Evolutionary conservation across 2,888 invertebrate species (phyloP), one percentile per base, ranked within the genome.

Genomic region (Emesis russula): DNA sequence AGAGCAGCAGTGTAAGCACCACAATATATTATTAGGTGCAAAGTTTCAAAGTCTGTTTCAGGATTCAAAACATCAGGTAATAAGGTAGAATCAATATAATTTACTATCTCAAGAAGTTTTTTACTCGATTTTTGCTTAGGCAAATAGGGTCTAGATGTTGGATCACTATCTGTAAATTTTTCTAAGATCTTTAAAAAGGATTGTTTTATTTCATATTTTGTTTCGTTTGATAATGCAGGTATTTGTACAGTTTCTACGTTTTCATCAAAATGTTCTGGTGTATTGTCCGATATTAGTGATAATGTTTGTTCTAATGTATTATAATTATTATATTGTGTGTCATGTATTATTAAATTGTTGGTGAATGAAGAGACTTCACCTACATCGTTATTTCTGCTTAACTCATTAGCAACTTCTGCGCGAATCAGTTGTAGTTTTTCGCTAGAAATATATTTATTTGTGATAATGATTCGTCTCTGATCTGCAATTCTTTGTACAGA

Each of bases 41-140:
- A n/a, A n/a, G 73, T 66, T 1, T 36, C 11, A 78, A 81, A 87
- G n/a, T 76, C 71, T 4, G 77, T 81, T 25, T 84, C 58, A 41
- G 18, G 25, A 18, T 25, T 75, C 1, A 81, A 48, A 3, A 58
- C 15, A 15, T 81, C 36, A 15, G 81, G 81, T 3, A 87, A 9
- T 15, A 87, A 70, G 36, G 31, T 38, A 33, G 31, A 78, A 81
- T 87, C 78, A 6, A 84, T 73, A 36, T 66, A 84, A n/a, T 81
- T 11, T 0, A 81, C 70, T 4, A 75, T 74, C 15, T 0, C 33
- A 25, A 33, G 18, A 13, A 87, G 31, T 13, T 84, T 78, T 63
- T 58, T 81, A 9, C 75, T 73, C 0, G 75, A 13, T 81, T 84
- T 84, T 68, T 81, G 84, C 63, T 81, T 87, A 0, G 83, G 84